Conservation (phyloP, 2,113 vertebrate species). For the Sinocyclocheilus maitianheensis region DNA sequence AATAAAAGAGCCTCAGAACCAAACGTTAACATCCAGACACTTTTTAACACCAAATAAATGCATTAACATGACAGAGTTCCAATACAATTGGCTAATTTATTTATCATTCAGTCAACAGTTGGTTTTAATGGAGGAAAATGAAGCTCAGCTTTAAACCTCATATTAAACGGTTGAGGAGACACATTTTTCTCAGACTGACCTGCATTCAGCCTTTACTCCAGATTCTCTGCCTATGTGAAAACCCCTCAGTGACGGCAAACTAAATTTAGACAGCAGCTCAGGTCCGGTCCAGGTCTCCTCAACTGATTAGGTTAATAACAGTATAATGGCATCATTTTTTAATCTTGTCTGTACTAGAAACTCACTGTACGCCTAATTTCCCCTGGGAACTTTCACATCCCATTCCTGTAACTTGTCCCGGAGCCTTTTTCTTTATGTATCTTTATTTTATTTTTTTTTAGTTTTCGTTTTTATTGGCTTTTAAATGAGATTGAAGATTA, state of each 20-base stretch:
- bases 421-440: conserved; percentile 6
- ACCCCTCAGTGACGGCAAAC: conserved; percentile 1
- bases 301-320: conserved; percentile 77
- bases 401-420: conserved; percentile 41
- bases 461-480: neutral
- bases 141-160: neutral
- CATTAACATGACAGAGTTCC: neutral
- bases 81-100: neutral
- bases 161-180: neutral
- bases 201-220: conserved; percentile 40
- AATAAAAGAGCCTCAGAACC: neutral
- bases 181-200: neutral
- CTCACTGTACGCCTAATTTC: conserved; percentile 71
- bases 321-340: conserved; percentile 67
- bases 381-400: conserved; percentile 66
- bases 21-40: neutral
- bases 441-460: neutral
- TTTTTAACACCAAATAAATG: neutral
- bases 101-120: neutral
- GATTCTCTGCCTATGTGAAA: conserved; percentile 9
- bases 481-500: conserved; percentile 27
- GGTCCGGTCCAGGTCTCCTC: conserved; percentile 60
- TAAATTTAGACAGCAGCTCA: conserved; percentile 37
- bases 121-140: neutral
- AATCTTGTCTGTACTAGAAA: conserved; percentile 72